Conservation (phyloP, 2,113 vertebrate species). For the Gyps fulvus region DNA sequence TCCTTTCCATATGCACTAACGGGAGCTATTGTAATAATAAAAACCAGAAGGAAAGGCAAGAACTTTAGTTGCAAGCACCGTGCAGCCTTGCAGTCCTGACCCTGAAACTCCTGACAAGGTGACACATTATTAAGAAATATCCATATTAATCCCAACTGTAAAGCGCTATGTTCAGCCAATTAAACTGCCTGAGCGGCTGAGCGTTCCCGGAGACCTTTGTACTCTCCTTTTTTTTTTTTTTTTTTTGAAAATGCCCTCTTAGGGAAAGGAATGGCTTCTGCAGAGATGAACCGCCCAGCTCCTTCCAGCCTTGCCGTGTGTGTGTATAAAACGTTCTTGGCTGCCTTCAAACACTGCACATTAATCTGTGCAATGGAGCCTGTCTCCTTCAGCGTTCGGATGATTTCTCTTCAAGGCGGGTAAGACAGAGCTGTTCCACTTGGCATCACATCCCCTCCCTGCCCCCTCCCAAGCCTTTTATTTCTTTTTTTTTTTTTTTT, state of each 20-base stretch:
- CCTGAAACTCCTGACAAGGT: constrained; percentile 12
- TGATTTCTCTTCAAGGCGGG: constrained; percentile 6
- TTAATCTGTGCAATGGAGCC: constrained; percentile 19
- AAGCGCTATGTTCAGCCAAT: neutral
- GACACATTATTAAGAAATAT: neutral
- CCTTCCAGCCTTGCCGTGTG: neutral
- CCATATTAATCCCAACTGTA: constrained; percentile 22
- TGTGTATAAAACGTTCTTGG: constrained; percentile 33
- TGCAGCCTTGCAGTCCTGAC: neutral
- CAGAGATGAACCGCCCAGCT: neutral
- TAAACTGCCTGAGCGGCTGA: neutral
- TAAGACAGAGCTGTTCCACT: constrained; percentile 34
- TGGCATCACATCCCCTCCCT: constrained; percentile 5
- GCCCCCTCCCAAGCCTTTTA: neutral
- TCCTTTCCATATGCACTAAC: neutral
- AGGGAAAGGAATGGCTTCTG: constrained; percentile 17
- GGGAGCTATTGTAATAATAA: neutral
- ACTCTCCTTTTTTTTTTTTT: neutral
- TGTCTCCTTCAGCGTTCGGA: constrained; percentile 23
- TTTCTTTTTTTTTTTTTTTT: neutral
- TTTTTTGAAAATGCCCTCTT: neutral
- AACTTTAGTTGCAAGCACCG: neutral
- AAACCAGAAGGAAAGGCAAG: neutral
- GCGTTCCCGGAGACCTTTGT: neutral
- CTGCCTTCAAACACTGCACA: neutral